Base-by-base conservation (phyloP, 2,888 invertebrate species). In the Serrognathus titanus region DNA sequence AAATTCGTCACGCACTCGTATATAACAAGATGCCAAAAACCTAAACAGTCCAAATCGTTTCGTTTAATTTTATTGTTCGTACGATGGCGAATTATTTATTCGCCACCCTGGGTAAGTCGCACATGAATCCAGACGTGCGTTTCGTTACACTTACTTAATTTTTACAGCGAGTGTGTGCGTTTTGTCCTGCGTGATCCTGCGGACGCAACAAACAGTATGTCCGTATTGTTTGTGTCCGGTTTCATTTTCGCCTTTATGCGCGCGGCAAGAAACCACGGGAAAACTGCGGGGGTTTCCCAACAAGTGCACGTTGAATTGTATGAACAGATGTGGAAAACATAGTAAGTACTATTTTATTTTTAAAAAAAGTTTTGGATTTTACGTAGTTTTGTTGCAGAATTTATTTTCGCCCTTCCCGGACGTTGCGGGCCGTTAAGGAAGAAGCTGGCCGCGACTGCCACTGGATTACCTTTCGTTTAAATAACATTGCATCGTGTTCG, bases 271-370 rank as follows among this genome's bases (percentile, higher is more conserved):
- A 6, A 13, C 35, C 8, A 49, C 49, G 1, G 43, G 43, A 1
- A 49, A 11, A 20, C 16, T 13, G n/a, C 48, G 54, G 4, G 49
- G 35, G 3, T 54, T 54, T 40, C 36, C 6, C n/a, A 54, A 49
- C 43, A 24, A 31, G 2, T 54, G 54, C 16, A 41, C 49, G 5
- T 49, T 49, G 41, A 38, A 54, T 24, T 54, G 54, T 16, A 49
- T 13, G 10, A 54, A 49, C 11, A 48, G 37, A 20, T 54, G 54
- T 11, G 13, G 11, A 3, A 54, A 9, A 36, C 11, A 41, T 9
- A 41, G 54, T 54, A 54, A 13, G 49, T 54, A 31, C 24, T 31
- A 31, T 0, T 31, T 31, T 31, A 5, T 20, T 20, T 20, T 20
- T 16, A 16, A 16, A 16, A 16, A 7, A 31, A 31, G 24, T 6